These are phyloP conservation scores for Antheraea pernyi DNA, from an alignment of 1,140 invertebrate genomes.

Conservation along the genomic window DNA sequence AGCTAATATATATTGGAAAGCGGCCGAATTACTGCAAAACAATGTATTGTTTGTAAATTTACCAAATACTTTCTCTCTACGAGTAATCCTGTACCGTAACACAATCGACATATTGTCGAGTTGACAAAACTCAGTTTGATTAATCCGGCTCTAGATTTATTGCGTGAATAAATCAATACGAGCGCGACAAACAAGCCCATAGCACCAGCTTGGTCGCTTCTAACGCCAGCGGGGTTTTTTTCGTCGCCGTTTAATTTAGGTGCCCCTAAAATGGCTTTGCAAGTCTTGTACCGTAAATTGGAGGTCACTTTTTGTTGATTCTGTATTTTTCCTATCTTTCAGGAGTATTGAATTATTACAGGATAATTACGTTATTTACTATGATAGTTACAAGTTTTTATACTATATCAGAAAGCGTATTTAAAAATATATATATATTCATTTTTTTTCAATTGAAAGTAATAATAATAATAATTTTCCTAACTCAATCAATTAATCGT, in stretches of 20 bases:
- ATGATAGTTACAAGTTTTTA: background rate
- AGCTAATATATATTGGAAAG: background rate
- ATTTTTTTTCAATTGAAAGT: too few relatives aligned
- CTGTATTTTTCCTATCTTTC: conserved; percentile 12
- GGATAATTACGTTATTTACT: background rate
- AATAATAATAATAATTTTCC: too few relatives aligned
- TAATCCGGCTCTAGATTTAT: conserved; percentile 19
- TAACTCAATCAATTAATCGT: too few relatives aligned
- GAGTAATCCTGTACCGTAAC: conserved; percentile 6
- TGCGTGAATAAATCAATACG: conserved; percentile 18
- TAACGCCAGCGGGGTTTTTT: conserved; percentile 7
- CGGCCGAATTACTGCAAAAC: background rate
- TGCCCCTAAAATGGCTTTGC: background rate
- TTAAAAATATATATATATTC: too few relatives aligned
- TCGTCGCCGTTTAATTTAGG: conserved; percentile 14
- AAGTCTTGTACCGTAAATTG: conserved; percentile 9
- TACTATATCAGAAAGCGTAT: background rate
- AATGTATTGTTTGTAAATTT: background rate
- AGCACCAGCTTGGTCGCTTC: conserved; percentile 13
- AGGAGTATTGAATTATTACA: background rate
- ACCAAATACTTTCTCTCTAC: background rate
- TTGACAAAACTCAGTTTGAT: conserved; percentile 16
- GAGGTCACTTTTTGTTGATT: conserved; percentile 11
- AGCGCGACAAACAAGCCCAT: conserved; percentile 17
- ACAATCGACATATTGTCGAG: conserved; percentile 17